Base-by-base conservation (phyloP, 2,888 invertebrate species). In the Acronicta leporina region DNA sequence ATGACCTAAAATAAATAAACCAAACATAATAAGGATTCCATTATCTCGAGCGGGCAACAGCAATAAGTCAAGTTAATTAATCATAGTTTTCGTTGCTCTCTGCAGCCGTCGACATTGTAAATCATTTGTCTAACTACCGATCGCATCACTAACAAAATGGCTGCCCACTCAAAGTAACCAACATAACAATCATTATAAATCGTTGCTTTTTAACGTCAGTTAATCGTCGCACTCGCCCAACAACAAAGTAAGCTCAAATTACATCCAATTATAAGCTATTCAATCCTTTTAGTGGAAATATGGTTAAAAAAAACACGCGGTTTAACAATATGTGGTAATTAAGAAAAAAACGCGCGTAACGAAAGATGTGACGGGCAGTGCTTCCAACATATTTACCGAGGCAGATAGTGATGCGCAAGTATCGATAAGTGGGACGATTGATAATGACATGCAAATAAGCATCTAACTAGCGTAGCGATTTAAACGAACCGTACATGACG, bases 251-350 rank as follows among this genome's bases (percentile, higher is more conserved):
- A 83, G 86, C 88, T 92, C 92, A 89, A 91, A 94, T 94, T 94
- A 94, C 94, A 92, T 87, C 92, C 94, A 94, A 94, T 94, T 94
- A 94, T 92, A 88, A 87, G 85, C 90, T 87, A 94, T 94, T 94
- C 92, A 94, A 91, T 90, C 89, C 92, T 90, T 92, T 90, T 90
- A 83, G 83, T 87, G 83, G 82, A 85, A 83, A 89, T 87, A 86
- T 86, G 85, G 79, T 87, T 82, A 87, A 87, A 84, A 82, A 70
- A 64, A 77, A 65, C 63, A 67, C 81, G 81, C 77, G 75, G 79
- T 82, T 82, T 80, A 89, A 94, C 94, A 94, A 94, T 92, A 87
- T 81, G 85, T 72, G 85, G 88, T 92, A 91, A 92, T 94, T 92
- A 92, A 89, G 87, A 87, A 91, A 91, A 90, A 89, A 89, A 87